These are phyloP conservation scores for Malurus cyaneus DNA, from an alignment of 2,113 vertebrate genomes.

Conservation along the genomic window DNA sequence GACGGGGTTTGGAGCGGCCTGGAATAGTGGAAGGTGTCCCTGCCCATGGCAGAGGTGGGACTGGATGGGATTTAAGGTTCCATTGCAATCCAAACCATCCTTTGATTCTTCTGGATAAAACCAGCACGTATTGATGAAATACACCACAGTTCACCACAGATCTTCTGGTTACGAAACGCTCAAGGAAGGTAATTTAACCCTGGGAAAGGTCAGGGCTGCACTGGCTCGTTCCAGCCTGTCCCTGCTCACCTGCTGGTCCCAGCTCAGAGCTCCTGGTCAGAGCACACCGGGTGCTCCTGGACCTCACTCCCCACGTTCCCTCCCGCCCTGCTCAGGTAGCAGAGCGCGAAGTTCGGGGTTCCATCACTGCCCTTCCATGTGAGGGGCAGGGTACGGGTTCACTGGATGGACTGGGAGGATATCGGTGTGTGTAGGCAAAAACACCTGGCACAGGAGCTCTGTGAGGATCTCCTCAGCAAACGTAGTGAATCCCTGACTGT, in stretches of 20 bases:
- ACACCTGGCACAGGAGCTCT: neutral
- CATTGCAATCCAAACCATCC: neutral
- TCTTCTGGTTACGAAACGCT: neutral
- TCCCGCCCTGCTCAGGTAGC: neutral
- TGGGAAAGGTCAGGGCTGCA: neutral
- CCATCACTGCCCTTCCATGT: rapidly evolving
- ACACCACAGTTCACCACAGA: neutral
- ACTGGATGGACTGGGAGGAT: neutral
- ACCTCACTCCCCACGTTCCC: rapidly evolving
- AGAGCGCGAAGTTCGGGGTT: rapidly evolving
- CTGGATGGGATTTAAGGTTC: neutral
- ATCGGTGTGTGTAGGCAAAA: rapidly evolving
- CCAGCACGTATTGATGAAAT: neutral
- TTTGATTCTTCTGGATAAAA: neutral
- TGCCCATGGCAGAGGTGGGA: neutral
- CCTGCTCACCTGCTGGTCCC: neutral
- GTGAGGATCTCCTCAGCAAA: rapidly evolving
- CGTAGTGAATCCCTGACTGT: too few species aligned
- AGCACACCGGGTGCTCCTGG: rapidly evolving
- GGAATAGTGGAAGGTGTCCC: rapidly evolving
- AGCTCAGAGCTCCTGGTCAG: neutral
- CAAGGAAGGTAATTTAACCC: neutral
- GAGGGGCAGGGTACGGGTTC: rapidly evolving
- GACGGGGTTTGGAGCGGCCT: rapidly evolving
- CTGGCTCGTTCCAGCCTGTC: neutral